Evolutionary conservation across 2,797 vertebrate genomes (phyloP).

Genomic region (Periparus ater): DNA sequence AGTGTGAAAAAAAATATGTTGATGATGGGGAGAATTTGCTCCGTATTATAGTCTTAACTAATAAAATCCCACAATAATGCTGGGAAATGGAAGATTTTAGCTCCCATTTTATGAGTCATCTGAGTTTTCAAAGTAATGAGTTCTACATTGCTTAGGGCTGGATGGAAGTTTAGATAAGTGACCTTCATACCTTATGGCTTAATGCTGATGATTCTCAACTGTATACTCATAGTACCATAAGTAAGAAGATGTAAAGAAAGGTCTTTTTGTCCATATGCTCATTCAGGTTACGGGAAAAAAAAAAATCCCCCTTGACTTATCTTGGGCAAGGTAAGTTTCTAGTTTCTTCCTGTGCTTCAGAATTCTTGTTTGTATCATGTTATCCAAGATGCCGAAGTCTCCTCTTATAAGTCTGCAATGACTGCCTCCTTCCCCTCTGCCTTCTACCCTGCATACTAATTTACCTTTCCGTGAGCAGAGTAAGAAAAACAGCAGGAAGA

Average conservation of each 20-base stretch:
- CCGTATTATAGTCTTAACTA: background rate
- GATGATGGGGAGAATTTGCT: slow-evolving; percentile 2
- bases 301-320: background rate
- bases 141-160: slow-evolving; percentile 17
- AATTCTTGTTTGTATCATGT: background rate
- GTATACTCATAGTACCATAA: background rate
- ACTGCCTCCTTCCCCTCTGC: background rate
- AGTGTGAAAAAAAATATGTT: background rate
- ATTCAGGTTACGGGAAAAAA: background rate
- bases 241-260: background rate
- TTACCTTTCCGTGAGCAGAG: slow-evolving; percentile 3
- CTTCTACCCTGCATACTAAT: slow-evolving; percentile 3
- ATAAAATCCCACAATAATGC: slow-evolving; percentile 18
- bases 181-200: slow-evolving; percentile 23
- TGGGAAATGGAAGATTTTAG: slow-evolving; percentile 22
- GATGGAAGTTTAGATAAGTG: slow-evolving; percentile 43
- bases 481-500: background rate
- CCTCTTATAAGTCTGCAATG: background rate
- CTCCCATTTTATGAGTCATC: slow-evolving; percentile 20
- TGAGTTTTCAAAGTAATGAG: slow-evolving; percentile 33
- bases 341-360: background rate
- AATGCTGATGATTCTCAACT: slow-evolving; percentile 9
- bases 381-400: background rate
- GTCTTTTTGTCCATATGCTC: background rate
- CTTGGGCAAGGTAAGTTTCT: background rate